A percentile compares a stretch with the other conserved stretches of the same genome.
Conservation (phyloP, 30 jellyfish, hydroid and myxozoan genomes). For the Euphysa ruthae region DNA sequence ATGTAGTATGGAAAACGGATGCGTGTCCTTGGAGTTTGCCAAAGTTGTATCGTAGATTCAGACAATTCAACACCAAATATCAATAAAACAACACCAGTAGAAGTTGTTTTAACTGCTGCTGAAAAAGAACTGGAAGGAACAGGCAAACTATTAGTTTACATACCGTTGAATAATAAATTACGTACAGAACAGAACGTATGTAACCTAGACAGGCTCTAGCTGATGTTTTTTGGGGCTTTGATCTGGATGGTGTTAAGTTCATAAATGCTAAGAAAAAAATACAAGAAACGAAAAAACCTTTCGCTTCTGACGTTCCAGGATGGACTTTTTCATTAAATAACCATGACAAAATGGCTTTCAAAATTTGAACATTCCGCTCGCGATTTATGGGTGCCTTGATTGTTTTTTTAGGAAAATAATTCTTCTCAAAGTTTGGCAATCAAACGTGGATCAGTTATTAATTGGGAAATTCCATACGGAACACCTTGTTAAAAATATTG, state of each 20-base stretch:
- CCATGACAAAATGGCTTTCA: constrained; percentile 40
- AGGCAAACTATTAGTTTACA: constrained; percentile 40
- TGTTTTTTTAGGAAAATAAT: constrained; percentile 22
- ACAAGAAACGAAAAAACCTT: too few species aligned
- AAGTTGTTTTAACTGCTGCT: constrained; percentile 18
- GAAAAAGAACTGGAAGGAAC: constrained; percentile 51
- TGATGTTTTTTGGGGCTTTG: constrained; percentile 28
- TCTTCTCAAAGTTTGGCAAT: constrained; percentile 32
- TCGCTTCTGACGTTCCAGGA: too few species aligned
- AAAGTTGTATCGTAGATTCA: constrained; percentile 23
- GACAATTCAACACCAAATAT: too few species aligned
- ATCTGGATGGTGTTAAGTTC: constrained; percentile 20
- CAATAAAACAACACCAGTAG: constrained; percentile 11
- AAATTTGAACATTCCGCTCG: constrained; percentile 33
- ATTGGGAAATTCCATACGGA: constrained; percentile 37
- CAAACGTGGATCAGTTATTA: constrained; percentile 28
- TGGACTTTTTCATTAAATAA: constrained; percentile 36
- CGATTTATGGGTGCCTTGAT: constrained; percentile 43
- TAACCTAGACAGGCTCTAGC: constrained; percentile 27
- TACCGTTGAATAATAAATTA: constrained; percentile 20
- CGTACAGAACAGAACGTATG: constrained; percentile 25
- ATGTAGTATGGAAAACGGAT: too few species aligned
- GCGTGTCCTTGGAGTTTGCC: constrained; percentile 41
- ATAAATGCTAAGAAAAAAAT: constrained; percentile 9
- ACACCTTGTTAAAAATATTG: constrained; percentile 19